Base-by-base conservation (phyloP, 2,888 invertebrate genomes). In the Pristionchus japonicus region DNA sequence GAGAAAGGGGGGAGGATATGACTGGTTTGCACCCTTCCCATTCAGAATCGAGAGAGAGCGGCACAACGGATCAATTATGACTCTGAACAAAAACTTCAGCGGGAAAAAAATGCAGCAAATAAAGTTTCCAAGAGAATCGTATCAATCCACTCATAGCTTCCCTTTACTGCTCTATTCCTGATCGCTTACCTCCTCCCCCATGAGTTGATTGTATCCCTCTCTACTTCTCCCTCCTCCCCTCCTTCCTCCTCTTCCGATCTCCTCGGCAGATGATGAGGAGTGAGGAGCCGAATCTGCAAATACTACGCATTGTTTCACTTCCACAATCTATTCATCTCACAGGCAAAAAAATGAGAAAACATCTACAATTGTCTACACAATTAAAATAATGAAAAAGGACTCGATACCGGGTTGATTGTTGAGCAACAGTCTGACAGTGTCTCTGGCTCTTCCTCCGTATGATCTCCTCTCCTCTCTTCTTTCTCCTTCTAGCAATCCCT, bases 181-280 rank as follows among this genome's bases (percentile, higher is more conserved):
- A n/a, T n/a, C n/a, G n/a, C n/a, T n/a, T 15, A 74, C 74, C 74
- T 74, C 74, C 43, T 74, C 74, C 74, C 74, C 74, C 74, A 74
- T 74, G 37, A 74, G 74, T 74, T 74, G 74, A 74, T 74, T 17
- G 40, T 74, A 74, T 74, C 74, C 74, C 40, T 74, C 74, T 74
- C 74, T 64, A n/a, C 23, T 74, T 23, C 74, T 74, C 23, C 74
- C 74, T 74, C 74, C 43, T 74, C 74, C 40, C 43, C 74, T 40
- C 40, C 74, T 40, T 74, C 74, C 74, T 40, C 74, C 20, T 40
- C 74, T 20, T 40, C 40, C 74, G 74, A 74, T 4, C 13, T 74
- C 74, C 74, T 74, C 74, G 40, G 37, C 20, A 20, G 74, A 74
- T 40, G 74, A 74, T 40, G 74, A 74, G 40, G 74, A 74, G 74